Evolutionary conservation across 2,797 vertebrate genomes (phyloP).

Genomic region (Lutra lutra): DNA sequence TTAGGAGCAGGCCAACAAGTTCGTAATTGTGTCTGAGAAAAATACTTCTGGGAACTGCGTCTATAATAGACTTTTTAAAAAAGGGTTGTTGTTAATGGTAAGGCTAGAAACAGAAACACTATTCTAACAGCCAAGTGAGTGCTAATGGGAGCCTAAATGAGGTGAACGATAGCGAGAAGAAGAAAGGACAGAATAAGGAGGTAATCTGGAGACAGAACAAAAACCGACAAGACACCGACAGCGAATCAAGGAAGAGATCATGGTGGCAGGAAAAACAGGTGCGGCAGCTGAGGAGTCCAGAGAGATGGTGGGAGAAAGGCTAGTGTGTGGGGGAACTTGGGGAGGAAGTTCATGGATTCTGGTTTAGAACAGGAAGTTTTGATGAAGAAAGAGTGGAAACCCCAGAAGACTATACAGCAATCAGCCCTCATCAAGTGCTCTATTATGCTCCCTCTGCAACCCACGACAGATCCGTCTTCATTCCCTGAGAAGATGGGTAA

Average conservation of each 20-base stretch:
- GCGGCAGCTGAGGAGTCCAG: background rate
- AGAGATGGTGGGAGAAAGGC: background rate
- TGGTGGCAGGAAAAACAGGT: background rate
- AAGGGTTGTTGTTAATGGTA: background rate
- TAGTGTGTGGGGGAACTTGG: background rate
- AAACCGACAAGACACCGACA: background rate
- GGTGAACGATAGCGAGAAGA: background rate
- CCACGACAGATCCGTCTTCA: background rate
- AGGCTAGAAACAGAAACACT: background rate
- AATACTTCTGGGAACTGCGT: background rate
- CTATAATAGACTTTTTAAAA: background rate
- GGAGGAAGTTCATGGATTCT: background rate
- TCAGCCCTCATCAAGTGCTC: background rate
- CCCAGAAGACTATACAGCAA: background rate
- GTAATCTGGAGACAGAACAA: background rate
- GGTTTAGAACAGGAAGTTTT: background rate
- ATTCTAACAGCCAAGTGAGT: background rate
- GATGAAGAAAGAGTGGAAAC: background rate
- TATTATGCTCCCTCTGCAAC: background rate
- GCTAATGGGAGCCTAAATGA: background rate
- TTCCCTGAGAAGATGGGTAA: background rate
- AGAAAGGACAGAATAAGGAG: background rate
- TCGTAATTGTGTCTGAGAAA: background rate
- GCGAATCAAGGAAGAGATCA: background rate
- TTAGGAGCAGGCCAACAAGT: background rate